Evolutionary conservation across 2,113 vertebrate species (phyloP).

Genomic region (Atlantisia rogersi): DNA sequence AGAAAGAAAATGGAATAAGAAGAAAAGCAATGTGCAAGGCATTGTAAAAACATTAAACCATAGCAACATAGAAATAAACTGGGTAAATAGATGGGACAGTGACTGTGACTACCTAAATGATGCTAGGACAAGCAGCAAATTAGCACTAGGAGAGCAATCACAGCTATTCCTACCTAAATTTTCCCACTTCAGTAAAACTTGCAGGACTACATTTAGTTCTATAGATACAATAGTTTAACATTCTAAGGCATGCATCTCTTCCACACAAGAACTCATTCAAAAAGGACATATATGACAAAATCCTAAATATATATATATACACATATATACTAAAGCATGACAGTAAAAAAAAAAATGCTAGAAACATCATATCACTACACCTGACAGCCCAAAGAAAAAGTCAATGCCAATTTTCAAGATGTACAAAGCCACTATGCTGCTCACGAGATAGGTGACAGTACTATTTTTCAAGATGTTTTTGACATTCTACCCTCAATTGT

Average conservation of each 20-base stretch:
- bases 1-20: not conserved
- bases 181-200: not conserved
- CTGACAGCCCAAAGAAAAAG: not conserved
- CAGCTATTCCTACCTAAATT: not conserved
- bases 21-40: not conserved
- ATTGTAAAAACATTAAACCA: not conserved
- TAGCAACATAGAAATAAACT: not conserved
- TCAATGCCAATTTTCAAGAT: not conserved
- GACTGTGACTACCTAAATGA: not conserved
- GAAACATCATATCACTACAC: not conserved
- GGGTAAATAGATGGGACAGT: not conserved
- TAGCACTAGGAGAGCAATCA: not conserved
- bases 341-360: not conserved
- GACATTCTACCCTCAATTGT: not conserved
- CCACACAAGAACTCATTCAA: not conserved
- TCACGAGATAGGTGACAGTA: not conserved
- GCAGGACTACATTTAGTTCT: not conserved
- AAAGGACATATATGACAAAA: not conserved
- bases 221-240: not conserved
- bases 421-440: not conserved
- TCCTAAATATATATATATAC: too few species aligned
- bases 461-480: not conserved
- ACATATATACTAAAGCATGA: too few species aligned
- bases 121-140: not conserved
- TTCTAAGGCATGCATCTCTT: not conserved